phyloP scores from a whole-genome alignment of 2,797 vertebrate genomes.

The Myripristis murdjan region DNA sequence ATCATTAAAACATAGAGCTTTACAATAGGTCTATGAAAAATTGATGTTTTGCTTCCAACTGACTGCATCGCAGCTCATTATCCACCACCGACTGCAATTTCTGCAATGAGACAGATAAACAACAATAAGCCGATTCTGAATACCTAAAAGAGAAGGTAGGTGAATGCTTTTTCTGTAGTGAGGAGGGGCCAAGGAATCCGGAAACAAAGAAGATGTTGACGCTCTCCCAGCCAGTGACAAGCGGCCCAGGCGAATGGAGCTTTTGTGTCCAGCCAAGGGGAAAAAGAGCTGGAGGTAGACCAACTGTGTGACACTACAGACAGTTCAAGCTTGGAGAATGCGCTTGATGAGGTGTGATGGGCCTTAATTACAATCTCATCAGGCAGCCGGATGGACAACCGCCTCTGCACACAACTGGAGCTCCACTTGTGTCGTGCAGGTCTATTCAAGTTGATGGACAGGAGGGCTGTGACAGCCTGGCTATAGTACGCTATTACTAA shows the following conservation, averaged over 20 bases:
- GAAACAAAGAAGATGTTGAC: conserved; percentile 33
- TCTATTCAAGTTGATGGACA: conserved; percentile 33
- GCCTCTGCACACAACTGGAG: conserved; percentile 50
- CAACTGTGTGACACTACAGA: conserved; percentile 48
- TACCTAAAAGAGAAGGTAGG: conserved; percentile 1
- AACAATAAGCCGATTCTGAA: conserved; percentile 32
- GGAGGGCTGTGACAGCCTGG: conserved; percentile 9
- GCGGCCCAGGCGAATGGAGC: conserved; percentile 46
- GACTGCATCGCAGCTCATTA: conserved; percentile 52
- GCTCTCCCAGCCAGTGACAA: conserved; percentile 22
- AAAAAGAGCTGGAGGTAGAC: conserved; percentile 55
- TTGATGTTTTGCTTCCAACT: conserved; percentile 42
- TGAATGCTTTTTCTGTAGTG: conserved; percentile 26
- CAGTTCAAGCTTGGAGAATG: conserved; percentile 49
- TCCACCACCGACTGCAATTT: conserved; percentile 31
- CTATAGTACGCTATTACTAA: background rate
- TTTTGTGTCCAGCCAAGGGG: conserved; percentile 45
- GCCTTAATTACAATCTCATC: conserved; percentile 67
- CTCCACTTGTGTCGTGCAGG: conserved; percentile 30
- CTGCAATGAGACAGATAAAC: conserved; percentile 39
- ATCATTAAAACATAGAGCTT: conserved; percentile 53
- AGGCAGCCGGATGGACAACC: conserved; percentile 53
- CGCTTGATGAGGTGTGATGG: conserved; percentile 61
- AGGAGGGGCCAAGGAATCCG: background rate
- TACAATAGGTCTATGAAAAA: conserved; percentile 1